These are phyloP conservation scores for Atta colombica DNA, from an alignment of 1,140 invertebrate genomes.

Conservation along the genomic window DNA sequence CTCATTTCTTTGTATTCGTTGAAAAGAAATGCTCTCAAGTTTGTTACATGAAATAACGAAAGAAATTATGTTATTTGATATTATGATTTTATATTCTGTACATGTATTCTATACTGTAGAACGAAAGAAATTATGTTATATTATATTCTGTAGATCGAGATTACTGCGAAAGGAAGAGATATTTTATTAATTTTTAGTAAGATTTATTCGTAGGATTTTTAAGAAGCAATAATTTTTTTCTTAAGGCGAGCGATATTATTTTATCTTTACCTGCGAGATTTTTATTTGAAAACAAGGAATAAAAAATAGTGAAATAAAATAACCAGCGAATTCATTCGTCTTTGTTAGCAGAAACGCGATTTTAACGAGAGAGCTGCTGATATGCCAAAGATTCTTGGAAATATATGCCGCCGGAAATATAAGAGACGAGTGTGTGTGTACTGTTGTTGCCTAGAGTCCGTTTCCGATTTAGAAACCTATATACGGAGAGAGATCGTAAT, in stretches of 20 bases:
- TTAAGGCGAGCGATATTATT: neutral
- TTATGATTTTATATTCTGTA: conserved; percentile 31
- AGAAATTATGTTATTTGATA: conserved; percentile 16
- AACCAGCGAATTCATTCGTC: neutral
- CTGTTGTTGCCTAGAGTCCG: conserved; percentile 1
- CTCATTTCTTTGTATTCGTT: neutral
- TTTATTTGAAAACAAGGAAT: neutral
- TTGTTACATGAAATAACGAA: conserved; percentile 9
- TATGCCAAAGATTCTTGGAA: neutral
- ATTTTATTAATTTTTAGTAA: neutral
- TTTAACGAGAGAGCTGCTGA: conserved; percentile 15
- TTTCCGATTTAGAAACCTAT: conserved; percentile 5
- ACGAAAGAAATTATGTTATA: conserved; percentile 3
- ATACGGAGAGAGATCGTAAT: neutral
- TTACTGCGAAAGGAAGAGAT: neutral
- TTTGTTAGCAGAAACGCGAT: neutral
- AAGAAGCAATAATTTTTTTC: neutral
- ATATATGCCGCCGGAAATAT: neutral
- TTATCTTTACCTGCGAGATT: neutral
- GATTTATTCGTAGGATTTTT: neutral
- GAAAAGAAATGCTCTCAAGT: neutral
- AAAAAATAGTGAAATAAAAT: neutral
- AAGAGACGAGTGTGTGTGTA: neutral
- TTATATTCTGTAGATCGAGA: conserved; percentile 19
- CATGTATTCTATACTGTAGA: neutral